Percentiles rank a stretch among this genome's conserved stretches.
These are phyloP conservation scores for Watsonalla binaria DNA, from an alignment of 2,888 invertebrate genomes.

Conservation along the genomic window DNA sequence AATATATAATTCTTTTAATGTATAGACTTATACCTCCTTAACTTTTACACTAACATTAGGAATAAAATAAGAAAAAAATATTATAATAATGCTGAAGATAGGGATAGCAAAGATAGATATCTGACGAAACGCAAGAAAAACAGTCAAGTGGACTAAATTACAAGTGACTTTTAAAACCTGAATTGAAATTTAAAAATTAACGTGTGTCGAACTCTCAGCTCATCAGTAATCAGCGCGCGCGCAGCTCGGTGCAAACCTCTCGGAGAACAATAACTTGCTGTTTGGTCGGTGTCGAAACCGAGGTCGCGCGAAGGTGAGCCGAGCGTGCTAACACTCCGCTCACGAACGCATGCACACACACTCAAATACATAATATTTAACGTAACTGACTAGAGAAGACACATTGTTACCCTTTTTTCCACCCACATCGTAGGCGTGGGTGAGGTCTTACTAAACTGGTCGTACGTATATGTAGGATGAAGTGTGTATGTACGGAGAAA, in stretches of 20 bases:
- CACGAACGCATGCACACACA: conserved; percentile 50
- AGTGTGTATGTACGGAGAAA: conserved; percentile 38
- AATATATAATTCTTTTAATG: too few relatives aligned
- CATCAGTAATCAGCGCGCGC: conserved; percentile 73
- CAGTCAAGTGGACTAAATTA: conserved; percentile 8
- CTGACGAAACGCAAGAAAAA: background rate
- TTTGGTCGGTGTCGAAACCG: conserved; percentile 67
- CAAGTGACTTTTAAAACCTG: conserved; percentile 23
- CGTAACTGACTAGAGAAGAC: conserved; percentile 18
- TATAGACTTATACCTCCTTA: background rate
- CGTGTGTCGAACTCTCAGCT: conserved; percentile 38
- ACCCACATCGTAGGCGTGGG: conserved; percentile 6
- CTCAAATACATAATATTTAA: conserved; percentile 31
- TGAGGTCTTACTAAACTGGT: conserved; percentile 29
- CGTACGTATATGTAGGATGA: conserved; percentile 39
- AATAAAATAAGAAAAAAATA: too few relatives aligned
- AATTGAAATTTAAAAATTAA: conserved; percentile 55
- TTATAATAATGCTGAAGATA: background rate
- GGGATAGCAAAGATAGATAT: background rate
- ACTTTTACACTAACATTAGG: too few relatives aligned
- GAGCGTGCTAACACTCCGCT: conserved; percentile 58
- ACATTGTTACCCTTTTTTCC: background rate
- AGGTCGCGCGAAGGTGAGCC: conserved; percentile 75
- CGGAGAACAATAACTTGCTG: conserved; percentile 69
- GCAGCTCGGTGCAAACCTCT: conserved; percentile 60